These are phyloP conservation scores for Heliconius hortense DNA, from an alignment of 2,888 invertebrate species.

Conservation along the genomic window DNA sequence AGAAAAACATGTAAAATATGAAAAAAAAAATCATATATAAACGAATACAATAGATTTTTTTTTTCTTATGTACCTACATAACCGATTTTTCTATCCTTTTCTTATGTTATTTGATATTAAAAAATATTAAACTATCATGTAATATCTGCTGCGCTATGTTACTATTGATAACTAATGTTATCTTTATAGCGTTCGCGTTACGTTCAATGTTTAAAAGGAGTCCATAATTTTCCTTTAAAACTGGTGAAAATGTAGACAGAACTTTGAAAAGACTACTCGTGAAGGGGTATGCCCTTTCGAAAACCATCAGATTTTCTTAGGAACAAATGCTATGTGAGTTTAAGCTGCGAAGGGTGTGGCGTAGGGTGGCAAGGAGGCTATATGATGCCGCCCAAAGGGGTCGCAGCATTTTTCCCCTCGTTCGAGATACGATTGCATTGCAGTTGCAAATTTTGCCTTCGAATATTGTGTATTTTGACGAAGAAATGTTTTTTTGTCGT, in stretches of 20 bases:
- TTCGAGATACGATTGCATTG: constrained; percentile 51
- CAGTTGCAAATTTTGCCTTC: constrained; percentile 48
- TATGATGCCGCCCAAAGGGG: constrained; percentile 53
- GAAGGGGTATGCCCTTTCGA: constrained; percentile 43
- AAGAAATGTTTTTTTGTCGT: constrained; percentile 12
- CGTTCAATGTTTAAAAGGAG: constrained; percentile 6
- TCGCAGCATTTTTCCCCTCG: constrained; percentile 51
- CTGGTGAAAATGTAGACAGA: constrained; percentile 19
- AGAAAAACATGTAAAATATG: too few relatives aligned
- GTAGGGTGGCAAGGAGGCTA: constrained; percentile 50
- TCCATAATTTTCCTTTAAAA: constrained; percentile 13
- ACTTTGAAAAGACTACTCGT: constrained; percentile 26
- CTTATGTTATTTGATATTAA: too few relatives aligned
- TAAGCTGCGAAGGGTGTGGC: constrained; percentile 49
- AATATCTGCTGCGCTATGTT: background rate
- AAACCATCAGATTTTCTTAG: constrained; percentile 50
- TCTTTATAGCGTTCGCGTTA: background rate
- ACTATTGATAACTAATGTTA: background rate
- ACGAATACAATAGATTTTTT: too few relatives aligned
- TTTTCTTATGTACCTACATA: too few relatives aligned
- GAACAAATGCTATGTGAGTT: constrained; percentile 51
- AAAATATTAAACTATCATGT: too few relatives aligned
- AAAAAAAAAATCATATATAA: too few relatives aligned
- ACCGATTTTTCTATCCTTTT: too few relatives aligned
- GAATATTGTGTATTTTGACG: constrained; percentile 38